A percentile compares a stretch with the other conserved stretches of the same genome.
Evolutionary conservation across 2,888 invertebrate genomes (phyloP).

Genomic region (Andricus quercusramuli): DNA sequence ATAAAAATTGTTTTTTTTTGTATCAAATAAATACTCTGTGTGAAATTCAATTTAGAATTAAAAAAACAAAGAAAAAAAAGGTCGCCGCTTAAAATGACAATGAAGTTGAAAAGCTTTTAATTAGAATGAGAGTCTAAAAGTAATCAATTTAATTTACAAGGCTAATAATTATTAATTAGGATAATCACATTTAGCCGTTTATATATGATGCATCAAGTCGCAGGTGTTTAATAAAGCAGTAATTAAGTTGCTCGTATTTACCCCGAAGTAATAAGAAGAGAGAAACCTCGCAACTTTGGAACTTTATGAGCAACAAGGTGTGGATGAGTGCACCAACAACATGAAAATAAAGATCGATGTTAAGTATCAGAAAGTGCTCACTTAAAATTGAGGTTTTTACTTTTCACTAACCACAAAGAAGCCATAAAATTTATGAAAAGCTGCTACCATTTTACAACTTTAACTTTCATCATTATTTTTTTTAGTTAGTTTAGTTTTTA

Average conservation of each 20-base stretch:
- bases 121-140: background rate
- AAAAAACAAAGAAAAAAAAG: too few relatives aligned
- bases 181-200: background rate
- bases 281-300: conserved; percentile 16
- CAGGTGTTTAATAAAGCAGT: conserved; percentile 44
- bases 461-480: background rate
- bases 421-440: background rate
- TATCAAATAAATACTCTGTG: too few relatives aligned
- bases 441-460: background rate
- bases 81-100: background rate
- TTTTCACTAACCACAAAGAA: background rate
- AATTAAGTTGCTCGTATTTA: conserved; percentile 9
- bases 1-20: too few relatives aligned
- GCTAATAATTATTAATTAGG: background rate
- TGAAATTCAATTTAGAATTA: too few relatives aligned
- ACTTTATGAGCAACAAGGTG: conserved; percentile 31
- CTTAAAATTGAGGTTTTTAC: background rate
- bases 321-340: conserved; percentile 9
- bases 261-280: conserved; percentile 21
- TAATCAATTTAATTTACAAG: conserved; percentile 7
- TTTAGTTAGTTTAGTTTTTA: too few relatives aligned
- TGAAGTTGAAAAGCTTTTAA: background rate
- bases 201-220: conserved; percentile 35
- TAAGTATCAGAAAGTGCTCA: background rate
- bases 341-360: background rate